Percentiles rank a stretch among this genome's conserved stretches.
phyloP scores from a whole-genome alignment of 2,113 vertebrate species.

The Clinocottus analis region DNA sequence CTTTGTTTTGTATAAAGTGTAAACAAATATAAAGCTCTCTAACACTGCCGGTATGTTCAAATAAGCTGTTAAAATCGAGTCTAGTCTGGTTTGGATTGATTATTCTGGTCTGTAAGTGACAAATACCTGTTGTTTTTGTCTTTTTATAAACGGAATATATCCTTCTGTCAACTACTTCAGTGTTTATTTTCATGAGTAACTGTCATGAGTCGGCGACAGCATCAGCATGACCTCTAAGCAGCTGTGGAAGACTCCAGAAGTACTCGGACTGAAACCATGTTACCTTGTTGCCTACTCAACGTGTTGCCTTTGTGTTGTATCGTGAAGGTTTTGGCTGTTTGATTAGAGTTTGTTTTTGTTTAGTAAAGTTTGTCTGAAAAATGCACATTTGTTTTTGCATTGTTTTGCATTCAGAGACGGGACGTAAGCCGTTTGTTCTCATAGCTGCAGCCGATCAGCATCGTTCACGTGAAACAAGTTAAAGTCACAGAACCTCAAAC shows the following conservation, averaged over 20 bases:
- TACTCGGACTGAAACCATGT: slow-evolving; percentile 58
- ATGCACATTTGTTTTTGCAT: slow-evolving; percentile 28
- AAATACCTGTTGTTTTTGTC: slow-evolving; percentile 44
- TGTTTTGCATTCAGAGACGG: not conserved
- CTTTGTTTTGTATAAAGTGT: slow-evolving; percentile 72
- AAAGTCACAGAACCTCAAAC: not conserved
- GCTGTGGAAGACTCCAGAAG: slow-evolving; percentile 32
- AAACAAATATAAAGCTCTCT: slow-evolving; percentile 66
- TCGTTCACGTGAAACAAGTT: not conserved
- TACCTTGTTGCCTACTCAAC: slow-evolving; percentile 70
- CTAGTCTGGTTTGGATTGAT: slow-evolving; percentile 45
- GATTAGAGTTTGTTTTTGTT: slow-evolving; percentile 41
- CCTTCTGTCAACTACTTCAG: slow-evolving; percentile 21
- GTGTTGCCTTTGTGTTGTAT: slow-evolving; percentile 79
- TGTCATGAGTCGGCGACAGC: slow-evolving; percentile 21
- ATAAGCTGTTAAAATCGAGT: slow-evolving; percentile 58
- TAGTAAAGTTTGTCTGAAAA: slow-evolving; percentile 76
- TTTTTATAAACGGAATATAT: slow-evolving; percentile 44
- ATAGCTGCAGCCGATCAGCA: not conserved
- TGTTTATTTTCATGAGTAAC: slow-evolving; percentile 45
- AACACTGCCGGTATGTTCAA: slow-evolving; percentile 78
- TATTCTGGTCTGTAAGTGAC: slow-evolving; percentile 48
- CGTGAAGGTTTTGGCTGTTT: slow-evolving; percentile 67
- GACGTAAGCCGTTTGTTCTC: not conserved
- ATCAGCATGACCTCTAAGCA: slow-evolving; percentile 56